Evolutionary conservation across 2,888 invertebrate genomes (phyloP).

Genomic region (Nomada fabriciana): DNA sequence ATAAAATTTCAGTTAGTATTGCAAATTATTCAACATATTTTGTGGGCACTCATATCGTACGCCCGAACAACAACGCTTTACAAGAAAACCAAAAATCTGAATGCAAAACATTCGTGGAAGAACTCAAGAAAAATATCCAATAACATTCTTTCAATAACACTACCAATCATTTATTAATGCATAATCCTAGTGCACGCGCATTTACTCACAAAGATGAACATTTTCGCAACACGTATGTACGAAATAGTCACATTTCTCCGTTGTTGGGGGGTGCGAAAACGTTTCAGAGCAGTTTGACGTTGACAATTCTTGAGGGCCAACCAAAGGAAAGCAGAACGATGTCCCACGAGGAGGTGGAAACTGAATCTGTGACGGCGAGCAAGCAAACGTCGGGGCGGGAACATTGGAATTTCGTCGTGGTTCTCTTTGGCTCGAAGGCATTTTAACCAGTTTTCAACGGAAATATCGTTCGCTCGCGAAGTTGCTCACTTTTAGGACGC

Average conservation of each 20-base stretch:
- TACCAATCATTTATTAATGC: background rate
- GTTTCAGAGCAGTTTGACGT: background rate
- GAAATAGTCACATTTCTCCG: too few species aligned
- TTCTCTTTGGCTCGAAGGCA: conserved; percentile 65
- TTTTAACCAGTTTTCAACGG: conserved; percentile 67
- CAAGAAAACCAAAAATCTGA: too few species aligned
- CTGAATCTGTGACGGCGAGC: conserved; percentile 25
- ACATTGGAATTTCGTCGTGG: conserved; percentile 69
- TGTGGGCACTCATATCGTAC: too few species aligned
- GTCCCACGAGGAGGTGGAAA: background rate
- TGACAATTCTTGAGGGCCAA: background rate
- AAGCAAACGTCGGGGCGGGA: conserved; percentile 19
- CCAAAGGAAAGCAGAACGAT: background rate
- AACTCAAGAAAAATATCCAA: too few species aligned
- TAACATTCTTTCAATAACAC: too few species aligned
- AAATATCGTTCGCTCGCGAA: conserved; percentile 63
- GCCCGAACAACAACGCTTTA: too few species aligned
- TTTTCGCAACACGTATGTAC: too few species aligned
- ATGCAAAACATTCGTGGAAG: too few species aligned
- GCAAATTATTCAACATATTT: too few species aligned
- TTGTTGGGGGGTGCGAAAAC: background rate
- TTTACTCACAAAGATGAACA: too few species aligned
- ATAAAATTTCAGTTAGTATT: too few species aligned
- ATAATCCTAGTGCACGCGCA: background rate
- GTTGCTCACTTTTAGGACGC: conserved; percentile 64